A percentile compares a stretch with the other conserved stretches of the same genome.
Evolutionary conservation across 2,888 invertebrate species (phyloP).

Genomic region (Ophion slaviceki): DNA sequence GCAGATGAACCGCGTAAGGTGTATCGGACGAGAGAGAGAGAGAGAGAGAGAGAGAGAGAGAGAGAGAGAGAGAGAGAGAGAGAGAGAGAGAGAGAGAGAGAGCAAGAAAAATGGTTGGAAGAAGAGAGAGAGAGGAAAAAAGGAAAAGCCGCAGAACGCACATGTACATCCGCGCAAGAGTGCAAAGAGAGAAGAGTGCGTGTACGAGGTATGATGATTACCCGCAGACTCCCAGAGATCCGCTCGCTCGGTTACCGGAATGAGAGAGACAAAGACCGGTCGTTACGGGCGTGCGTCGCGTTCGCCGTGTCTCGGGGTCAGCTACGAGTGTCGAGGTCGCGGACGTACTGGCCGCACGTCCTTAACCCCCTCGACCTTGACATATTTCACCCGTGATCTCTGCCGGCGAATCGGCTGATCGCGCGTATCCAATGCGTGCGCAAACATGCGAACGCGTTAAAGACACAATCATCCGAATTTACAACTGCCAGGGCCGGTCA

Average conservation of each 20-base stretch:
- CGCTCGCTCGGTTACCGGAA: neutral
- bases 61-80: slow-evolving; percentile 22
- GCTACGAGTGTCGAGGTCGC: slow-evolving; percentile 58
- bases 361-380: slow-evolving; percentile 61
- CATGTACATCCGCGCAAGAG: slow-evolving; percentile 14
- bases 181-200: slow-evolving; percentile 34
- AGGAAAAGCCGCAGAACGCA: neutral
- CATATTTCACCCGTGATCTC: slow-evolving; percentile 57
- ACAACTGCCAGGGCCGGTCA: neutral
- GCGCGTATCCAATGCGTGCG: slow-evolving; percentile 5
- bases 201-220: slow-evolving; percentile 31
- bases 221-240: slow-evolving; percentile 28
- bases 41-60: neutral
- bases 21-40: slow-evolving; percentile 20
- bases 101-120: neutral
- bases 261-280: slow-evolving; percentile 33
- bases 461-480: slow-evolving; percentile 23
- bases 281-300: slow-evolving; percentile 12
- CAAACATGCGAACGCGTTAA: slow-evolving; percentile 10
- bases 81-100: slow-evolving; percentile 21
- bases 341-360: slow-evolving; percentile 39
- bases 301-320: slow-evolving; percentile 53
- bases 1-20: slow-evolving; percentile 29
- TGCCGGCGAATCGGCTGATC: slow-evolving; percentile 39
- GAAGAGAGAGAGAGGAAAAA: slow-evolving; percentile 7